Conservation (phyloP, 2,113 vertebrate species). For the Malurus alboscapulatus region DNA sequence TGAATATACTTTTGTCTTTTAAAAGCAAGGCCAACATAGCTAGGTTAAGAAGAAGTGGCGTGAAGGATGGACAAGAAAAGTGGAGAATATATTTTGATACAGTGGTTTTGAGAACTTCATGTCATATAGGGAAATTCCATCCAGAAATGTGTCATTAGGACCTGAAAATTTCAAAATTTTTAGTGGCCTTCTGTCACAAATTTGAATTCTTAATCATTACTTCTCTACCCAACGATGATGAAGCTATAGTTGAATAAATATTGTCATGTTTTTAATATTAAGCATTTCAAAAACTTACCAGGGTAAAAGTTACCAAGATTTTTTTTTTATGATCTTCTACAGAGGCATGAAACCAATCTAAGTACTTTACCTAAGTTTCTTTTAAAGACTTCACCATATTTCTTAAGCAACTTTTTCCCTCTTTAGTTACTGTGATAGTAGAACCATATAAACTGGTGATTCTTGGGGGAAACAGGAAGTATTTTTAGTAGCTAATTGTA, state of each 20-base stretch:
- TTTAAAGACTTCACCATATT: not conserved
- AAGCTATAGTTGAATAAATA: not conserved
- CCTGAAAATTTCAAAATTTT: not conserved
- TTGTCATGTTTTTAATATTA: not conserved
- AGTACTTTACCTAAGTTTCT: not conserved
- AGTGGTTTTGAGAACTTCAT: not conserved
- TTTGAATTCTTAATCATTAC: not conserved
- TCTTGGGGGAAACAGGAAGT: not conserved
- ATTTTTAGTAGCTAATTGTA: not conserved
- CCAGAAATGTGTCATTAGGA: not conserved
- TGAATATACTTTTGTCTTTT: not conserved
- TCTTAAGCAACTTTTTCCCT: not conserved
- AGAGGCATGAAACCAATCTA: not conserved
- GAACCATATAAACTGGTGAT: not conserved
- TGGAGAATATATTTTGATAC: not conserved
- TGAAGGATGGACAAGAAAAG: not conserved
- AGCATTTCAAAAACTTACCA: not conserved
- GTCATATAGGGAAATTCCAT: not conserved
- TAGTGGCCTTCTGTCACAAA: not conserved
- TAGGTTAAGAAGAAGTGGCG: not conserved
- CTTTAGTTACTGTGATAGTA: not conserved
- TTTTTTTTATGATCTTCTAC: not conserved
- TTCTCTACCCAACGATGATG: not conserved
- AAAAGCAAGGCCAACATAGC: not conserved
- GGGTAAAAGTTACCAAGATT: not conserved